Percentiles rank a stretch among this genome's conserved stretches.
Evolutionary conservation across 2,888 invertebrate genomes (phyloP).

Genomic region (Artemia sinica): DNA sequence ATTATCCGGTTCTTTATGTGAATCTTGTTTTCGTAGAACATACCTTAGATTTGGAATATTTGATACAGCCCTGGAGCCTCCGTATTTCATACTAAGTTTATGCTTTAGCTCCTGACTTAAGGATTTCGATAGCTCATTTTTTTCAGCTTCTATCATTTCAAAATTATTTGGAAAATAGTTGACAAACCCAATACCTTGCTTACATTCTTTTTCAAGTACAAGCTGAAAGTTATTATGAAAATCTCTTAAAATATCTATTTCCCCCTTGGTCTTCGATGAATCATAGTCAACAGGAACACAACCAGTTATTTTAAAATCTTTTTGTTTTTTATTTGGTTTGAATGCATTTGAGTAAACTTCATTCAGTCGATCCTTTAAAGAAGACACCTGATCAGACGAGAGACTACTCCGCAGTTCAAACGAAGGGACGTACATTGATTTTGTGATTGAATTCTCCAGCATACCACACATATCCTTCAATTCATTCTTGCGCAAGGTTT

Average conservation of each 20-base stretch:
- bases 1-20: background rate
- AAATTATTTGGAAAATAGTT: background rate
- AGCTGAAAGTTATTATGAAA: background rate
- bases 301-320: background rate
- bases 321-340: slow-evolving; percentile 3
- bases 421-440: background rate
- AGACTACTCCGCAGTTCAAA: slow-evolving; percentile 53
- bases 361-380: slow-evolving; percentile 56
- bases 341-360: slow-evolving; percentile 50
- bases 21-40: background rate
- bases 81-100: background rate
- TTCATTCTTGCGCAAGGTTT: background rate
- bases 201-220: background rate
- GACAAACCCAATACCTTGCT: too few species aligned
- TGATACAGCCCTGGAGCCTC: background rate
- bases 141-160: slow-evolving; percentile 46
- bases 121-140: slow-evolving; percentile 50
- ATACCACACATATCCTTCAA: background rate
- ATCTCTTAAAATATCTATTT: background rate
- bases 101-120: slow-evolving; percentile 47
- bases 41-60: background rate
- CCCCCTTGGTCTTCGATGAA: background rate
- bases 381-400: slow-evolving; percentile 62
- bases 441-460: background rate
- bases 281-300: background rate